Evolutionary conservation across 2,797 vertebrate genomes (phyloP), one percentile per base, ranked within the genome.

Genomic region (Dendrocincla tyrannina): DNA sequence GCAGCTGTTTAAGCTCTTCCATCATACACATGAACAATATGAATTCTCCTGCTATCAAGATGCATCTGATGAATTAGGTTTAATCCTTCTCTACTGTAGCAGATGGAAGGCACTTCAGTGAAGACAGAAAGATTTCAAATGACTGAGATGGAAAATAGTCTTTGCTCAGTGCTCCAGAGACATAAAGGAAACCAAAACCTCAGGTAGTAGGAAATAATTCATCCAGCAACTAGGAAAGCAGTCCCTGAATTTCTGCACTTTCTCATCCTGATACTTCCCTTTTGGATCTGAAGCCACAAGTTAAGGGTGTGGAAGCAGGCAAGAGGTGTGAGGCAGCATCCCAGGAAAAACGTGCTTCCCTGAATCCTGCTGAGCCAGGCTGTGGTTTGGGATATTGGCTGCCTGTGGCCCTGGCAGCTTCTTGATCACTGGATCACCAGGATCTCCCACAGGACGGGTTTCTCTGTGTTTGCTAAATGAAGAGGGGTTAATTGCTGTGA

Each of bases 31-130:
- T 2, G 73, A 95, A 78, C 85, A 91, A 92, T 94, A 96, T 73
- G 64, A 94, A 86, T 91, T 84, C 88, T 41, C 6, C 41, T 85
- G 92, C 89, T 95, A 95, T 78, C 93, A 59, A 97, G 96, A 93
- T 72, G 77, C 53, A 84, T 75, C 85, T 96, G 92, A 97, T 91
- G 83, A 96, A 95, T 96, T 90, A 90, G 93, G 92, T 88, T 91
- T 96, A 95, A 95, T 92, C 78, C 93, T 92, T 39, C 69, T 66
- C 70, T 89, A 14, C 81, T 74, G 91, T 77, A 88, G 95, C 44
- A 15, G 87, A 87, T 95, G 79, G 60, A 91, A 92, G 28, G 59
- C 47, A 68, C 85, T 94, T 91, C 73, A 85, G 79, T 6, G 32
- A 58, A 58, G 56, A 94, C 68, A 46, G 44, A 58, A 50, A 83